Conservation (phyloP, 1,140 invertebrate species). For the Chrysopa pallens region DNA sequence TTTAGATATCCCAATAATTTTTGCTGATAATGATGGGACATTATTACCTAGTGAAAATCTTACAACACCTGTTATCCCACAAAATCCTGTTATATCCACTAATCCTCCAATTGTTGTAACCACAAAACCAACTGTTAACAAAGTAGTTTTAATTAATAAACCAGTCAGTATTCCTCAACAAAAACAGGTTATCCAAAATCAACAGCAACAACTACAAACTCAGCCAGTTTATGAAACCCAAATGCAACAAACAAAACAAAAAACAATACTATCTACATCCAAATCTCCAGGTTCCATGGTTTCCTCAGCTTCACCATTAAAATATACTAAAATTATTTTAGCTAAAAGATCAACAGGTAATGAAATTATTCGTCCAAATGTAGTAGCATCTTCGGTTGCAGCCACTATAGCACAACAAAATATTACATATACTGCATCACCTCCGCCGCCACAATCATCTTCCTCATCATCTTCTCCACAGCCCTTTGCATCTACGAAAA, state of each 20-base stretch:
- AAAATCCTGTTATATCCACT: constrained; percentile 7
- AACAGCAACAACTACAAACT: constrained; percentile 10
- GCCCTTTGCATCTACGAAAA: neutral
- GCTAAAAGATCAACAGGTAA: constrained; percentile 20
- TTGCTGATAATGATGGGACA: constrained; percentile 39
- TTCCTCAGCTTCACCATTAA: constrained; percentile 18
- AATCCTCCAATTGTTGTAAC: constrained; percentile 7
- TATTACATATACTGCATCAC: neutral
- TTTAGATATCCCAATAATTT: constrained; percentile 43
- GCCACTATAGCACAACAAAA: neutral
- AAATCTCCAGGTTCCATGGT: constrained; percentile 6
- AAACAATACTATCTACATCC: constrained; percentile 9
- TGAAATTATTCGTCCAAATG: constrained; percentile 1
- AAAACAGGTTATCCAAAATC: constrained; percentile 13
- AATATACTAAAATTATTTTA: constrained; percentile 34
- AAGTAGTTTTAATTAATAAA: constrained; percentile 17
- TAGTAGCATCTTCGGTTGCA: neutral
- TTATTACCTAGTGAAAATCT: constrained; percentile 20
- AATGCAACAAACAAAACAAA: constrained; percentile 10
- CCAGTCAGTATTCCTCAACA: constrained; percentile 12
- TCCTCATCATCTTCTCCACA: neutral
- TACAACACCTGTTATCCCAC: constrained; percentile 9
- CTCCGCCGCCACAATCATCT: too few relatives aligned
- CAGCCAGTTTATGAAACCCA: constrained; percentile 13
- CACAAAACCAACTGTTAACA: constrained; percentile 9